Conservation (phyloP, 2,888 invertebrate genomes). For the Aethes cnicana region DNA sequence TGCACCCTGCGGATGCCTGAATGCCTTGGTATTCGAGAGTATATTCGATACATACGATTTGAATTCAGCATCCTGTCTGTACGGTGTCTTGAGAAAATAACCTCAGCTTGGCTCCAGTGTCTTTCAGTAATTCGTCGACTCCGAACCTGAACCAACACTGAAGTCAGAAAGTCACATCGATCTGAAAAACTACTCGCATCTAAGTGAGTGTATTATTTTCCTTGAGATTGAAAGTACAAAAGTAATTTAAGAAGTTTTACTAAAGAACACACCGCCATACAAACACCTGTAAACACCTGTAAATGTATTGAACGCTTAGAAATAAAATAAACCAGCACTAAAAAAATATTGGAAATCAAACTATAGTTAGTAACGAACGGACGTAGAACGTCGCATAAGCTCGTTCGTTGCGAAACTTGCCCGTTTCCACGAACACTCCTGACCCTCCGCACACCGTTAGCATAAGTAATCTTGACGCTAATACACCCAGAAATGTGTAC, state of each 20-base stretch:
- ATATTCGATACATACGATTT: conserved; percentile 35
- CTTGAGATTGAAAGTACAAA: no score
- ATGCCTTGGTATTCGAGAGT: conserved; percentile 40
- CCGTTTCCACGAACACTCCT: conserved; percentile 54
- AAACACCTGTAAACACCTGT: no score
- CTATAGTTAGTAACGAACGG: conserved; percentile 43
- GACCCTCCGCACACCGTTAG: conserved; percentile 55
- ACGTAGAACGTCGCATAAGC: conserved; percentile 47
- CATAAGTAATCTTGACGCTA: conserved; percentile 60
- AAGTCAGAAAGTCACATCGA: no score
- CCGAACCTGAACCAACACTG: no score
- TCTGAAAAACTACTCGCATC: no score
- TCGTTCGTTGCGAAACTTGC: conserved; percentile 55
- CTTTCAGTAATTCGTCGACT: neutral
- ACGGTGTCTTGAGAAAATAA: conserved; percentile 6
- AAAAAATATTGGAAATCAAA: conserved; percentile 43
- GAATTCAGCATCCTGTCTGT: conserved; percentile 31
- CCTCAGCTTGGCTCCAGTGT: conserved; percentile 7
- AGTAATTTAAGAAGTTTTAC: no score
- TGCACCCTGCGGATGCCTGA: conserved; percentile 44
- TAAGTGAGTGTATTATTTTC: no score
- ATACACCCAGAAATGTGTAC: conserved; percentile 44
- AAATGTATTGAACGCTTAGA: no score
- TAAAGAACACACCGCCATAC: no score
- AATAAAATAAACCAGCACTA: conserved; percentile 33